Percentiles rank a stretch among this genome's conserved stretches.
Conservation (phyloP, 2,888 invertebrate genomes). For the Pyrrhia umbra region DNA sequence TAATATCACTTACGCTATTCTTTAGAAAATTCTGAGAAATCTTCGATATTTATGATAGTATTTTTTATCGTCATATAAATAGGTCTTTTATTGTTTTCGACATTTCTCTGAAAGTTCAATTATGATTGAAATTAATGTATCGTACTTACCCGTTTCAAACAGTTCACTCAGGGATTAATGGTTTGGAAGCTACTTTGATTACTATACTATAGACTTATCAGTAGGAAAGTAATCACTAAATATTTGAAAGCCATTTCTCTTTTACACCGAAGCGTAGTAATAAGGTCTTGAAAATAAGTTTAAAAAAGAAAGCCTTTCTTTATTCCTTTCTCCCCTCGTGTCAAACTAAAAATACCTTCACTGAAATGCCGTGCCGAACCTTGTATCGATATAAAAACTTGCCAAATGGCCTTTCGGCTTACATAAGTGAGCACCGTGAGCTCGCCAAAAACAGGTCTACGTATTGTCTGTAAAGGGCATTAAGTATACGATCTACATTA, state of each 20-base stretch:
- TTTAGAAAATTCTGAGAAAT: constrained; percentile 15
- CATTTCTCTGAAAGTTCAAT: too few species aligned
- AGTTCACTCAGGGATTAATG: too few species aligned
- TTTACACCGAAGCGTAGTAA: too few species aligned
- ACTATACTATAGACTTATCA: too few species aligned
- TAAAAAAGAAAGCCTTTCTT: background rate
- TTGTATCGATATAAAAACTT: constrained; percentile 16
- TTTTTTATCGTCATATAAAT: background rate
- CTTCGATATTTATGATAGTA: background rate
- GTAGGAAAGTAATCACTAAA: too few species aligned
- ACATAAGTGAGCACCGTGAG: constrained; percentile 9
- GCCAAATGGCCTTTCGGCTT: constrained; percentile 4
- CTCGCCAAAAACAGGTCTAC: background rate
- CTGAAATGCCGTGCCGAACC: constrained; percentile 18
- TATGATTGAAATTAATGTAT: too few species aligned
- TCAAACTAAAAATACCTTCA: constrained; percentile 2
- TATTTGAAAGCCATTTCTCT: too few species aligned
- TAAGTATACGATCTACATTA: constrained; percentile 30
- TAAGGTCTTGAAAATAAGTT: too few species aligned
- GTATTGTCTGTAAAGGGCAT: constrained; percentile 32
- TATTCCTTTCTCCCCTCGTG: background rate
- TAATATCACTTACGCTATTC: background rate
- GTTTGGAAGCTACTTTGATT: too few species aligned
- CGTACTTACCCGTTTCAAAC: too few species aligned
- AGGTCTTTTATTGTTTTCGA: too few species aligned